Conservation (phyloP, 2,113 vertebrate species). For the Hymenochirus boettgeri region DNA sequence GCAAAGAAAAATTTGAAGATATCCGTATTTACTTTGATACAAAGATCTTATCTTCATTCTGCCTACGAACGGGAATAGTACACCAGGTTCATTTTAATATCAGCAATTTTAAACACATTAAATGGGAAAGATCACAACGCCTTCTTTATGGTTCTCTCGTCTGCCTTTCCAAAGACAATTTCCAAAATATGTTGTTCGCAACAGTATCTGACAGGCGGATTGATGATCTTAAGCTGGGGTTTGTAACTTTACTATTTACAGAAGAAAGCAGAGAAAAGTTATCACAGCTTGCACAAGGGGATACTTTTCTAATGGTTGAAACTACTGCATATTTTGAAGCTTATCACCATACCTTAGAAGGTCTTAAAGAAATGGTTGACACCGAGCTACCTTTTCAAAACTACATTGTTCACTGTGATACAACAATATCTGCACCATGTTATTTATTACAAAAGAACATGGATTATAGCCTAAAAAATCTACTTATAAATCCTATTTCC, state of each 20-base stretch:
- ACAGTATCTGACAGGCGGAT: constrained; percentile 34
- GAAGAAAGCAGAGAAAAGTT: not conserved
- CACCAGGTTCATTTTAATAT: not conserved
- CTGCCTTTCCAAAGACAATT: constrained; percentile 44
- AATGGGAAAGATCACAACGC: constrained; percentile 20
- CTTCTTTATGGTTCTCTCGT: constrained; percentile 44
- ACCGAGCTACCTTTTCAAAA: constrained; percentile 35
- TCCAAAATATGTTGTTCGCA: constrained; percentile 44
- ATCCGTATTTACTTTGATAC: constrained; percentile 8
- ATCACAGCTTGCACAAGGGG: not conserved
- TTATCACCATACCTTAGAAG: constrained; percentile 46
- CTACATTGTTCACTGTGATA: constrained; percentile 42
- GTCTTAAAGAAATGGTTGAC: constrained; percentile 38
- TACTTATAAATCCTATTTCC: not conserved
- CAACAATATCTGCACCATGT: constrained; percentile 15
- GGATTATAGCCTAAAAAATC: not conserved
- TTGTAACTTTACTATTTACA: not conserved
- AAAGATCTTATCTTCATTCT: not conserved
- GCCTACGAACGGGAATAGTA: not conserved
- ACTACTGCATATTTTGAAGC: constrained; percentile 48
- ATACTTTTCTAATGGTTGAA: constrained; percentile 46
- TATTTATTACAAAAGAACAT: constrained; percentile 19
- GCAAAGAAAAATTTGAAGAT: not conserved
- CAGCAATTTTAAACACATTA: not conserved
- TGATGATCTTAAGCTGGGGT: constrained; percentile 1